phyloP scores from a whole-genome alignment of 2,113 vertebrate genomes.

The Scalopus aquaticus region DNA sequence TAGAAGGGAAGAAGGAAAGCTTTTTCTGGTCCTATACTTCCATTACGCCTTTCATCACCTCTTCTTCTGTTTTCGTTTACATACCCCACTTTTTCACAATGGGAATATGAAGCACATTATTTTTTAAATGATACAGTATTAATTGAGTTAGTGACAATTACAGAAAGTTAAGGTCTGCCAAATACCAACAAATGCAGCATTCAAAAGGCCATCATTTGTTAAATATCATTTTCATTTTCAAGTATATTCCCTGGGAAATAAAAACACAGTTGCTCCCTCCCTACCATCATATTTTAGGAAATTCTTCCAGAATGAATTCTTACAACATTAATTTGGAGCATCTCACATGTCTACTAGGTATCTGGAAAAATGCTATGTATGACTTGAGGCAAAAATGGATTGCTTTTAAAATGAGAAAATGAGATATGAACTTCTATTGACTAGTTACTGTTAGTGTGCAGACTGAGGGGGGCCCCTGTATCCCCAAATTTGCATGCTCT shows the following conservation, averaged over 20 bases:
- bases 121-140: not conserved
- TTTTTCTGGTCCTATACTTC: not conserved
- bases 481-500: too few relatives aligned
- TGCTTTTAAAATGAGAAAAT: constrained; percentile 45
- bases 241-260: not conserved
- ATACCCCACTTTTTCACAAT: not conserved
- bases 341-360: not conserved
- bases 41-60: not conserved
- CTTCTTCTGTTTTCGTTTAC: not conserved
- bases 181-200: not conserved
- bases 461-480: too few relatives aligned
- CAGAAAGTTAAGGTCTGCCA: not conserved
- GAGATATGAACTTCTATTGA: constrained; percentile 10
- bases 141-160: not conserved
- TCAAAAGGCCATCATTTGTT: not conserved
- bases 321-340: not conserved
- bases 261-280: not conserved
- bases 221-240: constrained; percentile 46
- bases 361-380: not conserved
- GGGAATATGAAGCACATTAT: not conserved
- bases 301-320: constrained; percentile 18
- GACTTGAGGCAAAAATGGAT: not conserved
- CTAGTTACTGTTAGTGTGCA: not conserved
- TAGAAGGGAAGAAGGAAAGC: not conserved
- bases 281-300: not conserved